phyloP scores from a whole-genome alignment of 2,888 invertebrate genomes.

The Julus scandinavius region DNA sequence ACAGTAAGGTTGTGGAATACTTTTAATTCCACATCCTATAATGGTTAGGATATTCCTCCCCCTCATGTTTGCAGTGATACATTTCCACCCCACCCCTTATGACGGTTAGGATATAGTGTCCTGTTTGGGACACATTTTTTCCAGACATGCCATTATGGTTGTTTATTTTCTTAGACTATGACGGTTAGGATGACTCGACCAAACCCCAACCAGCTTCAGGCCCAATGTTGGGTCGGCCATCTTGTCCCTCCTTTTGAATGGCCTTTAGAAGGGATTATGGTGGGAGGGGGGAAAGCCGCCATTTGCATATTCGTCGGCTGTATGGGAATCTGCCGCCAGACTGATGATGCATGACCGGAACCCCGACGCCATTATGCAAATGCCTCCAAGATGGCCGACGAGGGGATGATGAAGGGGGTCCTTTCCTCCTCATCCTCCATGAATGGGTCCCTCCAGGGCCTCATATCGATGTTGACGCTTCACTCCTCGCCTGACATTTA shows the following conservation, averaged over 20 bases:
- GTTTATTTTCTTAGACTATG: background rate
- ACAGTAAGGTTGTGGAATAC: too few species aligned
- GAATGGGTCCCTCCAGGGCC: too few species aligned
- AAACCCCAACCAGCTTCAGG: too few species aligned
- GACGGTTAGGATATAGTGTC: too few species aligned
- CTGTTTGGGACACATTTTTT: background rate
- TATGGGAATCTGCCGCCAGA: background rate
- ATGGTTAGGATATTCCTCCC: too few species aligned
- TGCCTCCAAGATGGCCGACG: background rate
- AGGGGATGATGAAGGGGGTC: background rate
- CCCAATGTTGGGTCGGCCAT: background rate
- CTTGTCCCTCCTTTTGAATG: background rate
- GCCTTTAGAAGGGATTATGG: background rate
- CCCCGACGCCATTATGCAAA: slow-evolving; percentile 1
- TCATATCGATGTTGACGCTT: background rate
- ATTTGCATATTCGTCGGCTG: background rate
- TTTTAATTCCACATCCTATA: too few species aligned
- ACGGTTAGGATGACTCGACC: background rate
- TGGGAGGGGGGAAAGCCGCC: background rate
- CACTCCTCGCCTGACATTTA: slow-evolving; percentile 12
- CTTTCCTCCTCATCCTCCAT: too few species aligned
- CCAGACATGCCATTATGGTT: background rate
- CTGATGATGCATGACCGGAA: slow-evolving; percentile 1
- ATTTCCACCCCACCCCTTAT: too few species aligned
- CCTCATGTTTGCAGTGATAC: too few species aligned